Evolutionary conservation across 2,797 vertebrate genomes (phyloP), one percentile per base, ranked within the genome.

Genomic region (Anolis apletophallus): DNA sequence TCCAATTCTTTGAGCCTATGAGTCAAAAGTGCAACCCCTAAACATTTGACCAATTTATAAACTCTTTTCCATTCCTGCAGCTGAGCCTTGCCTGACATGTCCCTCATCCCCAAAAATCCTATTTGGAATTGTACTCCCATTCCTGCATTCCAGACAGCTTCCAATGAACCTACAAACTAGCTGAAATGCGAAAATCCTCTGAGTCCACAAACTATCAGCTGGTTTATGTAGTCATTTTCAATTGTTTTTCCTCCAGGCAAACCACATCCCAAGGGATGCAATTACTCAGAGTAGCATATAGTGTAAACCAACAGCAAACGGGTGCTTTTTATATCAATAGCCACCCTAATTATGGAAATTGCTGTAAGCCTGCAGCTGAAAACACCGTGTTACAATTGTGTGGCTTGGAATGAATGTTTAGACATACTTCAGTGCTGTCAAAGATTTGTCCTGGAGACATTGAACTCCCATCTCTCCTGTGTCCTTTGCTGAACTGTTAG

Each of bases 201-300:
- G 12, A 46, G 9, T 26, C 32, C 55, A 26, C 55, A n/a, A 11
- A 16, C 17, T 14, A 57, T 7, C 17, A 9, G 16, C 40, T 81
- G 32, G 29, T 81, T 75, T 68, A n/a, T 61, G 7, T 3, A 76
- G 40, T 52, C 55, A 64, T n/a, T 75, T 64, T 10, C 55, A 59
- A 17, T 36, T 83, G 34, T 32, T 69, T 54, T 74, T 59, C 54
- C 81, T 59, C 36, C 36, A 46, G 81, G 81, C 81, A 74, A 46
- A 74, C 55, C 55, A 46, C 46, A 12, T 83, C 81, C 36, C 81
- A 36, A 46, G 55, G 19, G 76, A 79, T 72, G 17, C 76, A 72
- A 72, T 59, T 72, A 71, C 34, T 59, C 55, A 21, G 26, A 72
- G 29, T 50, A 80, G 46, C 19, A 5, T 46, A 29, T 26, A 23